Percentiles rank a stretch among this genome's conserved stretches.
These are phyloP conservation scores for Sicus ferrugineus DNA, from an alignment of 2,888 invertebrate genomes.

Conservation along the genomic window DNA sequence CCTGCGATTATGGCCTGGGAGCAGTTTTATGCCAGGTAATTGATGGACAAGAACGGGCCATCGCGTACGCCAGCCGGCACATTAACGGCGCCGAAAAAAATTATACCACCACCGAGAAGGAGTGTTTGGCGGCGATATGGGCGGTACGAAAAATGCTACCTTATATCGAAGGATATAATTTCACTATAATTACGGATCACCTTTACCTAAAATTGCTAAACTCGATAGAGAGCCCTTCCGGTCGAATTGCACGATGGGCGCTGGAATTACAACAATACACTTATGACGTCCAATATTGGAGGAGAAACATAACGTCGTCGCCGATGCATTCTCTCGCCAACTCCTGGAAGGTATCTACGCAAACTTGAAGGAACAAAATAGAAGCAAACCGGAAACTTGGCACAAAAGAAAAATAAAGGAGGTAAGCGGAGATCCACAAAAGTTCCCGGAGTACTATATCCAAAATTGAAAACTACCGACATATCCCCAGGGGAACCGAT, in stretches of 20 bases:
- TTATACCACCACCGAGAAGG: neutral
- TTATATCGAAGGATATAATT: too few species aligned
- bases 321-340: neutral
- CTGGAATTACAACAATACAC: constrained; percentile 4
- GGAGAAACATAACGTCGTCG: neutral
- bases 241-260: neutral
- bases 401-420: too few species aligned
- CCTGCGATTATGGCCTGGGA: neutral
- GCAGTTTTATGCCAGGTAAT: neutral
- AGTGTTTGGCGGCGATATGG: neutral
- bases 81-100: neutral
- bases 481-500: too few species aligned
- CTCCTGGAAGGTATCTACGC: neutral
- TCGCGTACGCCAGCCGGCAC: neutral
- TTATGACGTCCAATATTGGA: neutral
- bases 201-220: too few species aligned
- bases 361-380: too few species aligned
- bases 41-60: neutral
- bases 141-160: neutral
- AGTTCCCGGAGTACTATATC: too few species aligned
- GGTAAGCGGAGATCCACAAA: too few species aligned
- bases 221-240: too few species aligned
- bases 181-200: too few species aligned
- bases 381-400: too few species aligned
- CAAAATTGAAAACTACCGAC: too few species aligned